Percentiles rank a stretch among this genome's conserved stretches.
Conservation (phyloP, 2,888 invertebrate species). For the Drosophila putrida region DNA sequence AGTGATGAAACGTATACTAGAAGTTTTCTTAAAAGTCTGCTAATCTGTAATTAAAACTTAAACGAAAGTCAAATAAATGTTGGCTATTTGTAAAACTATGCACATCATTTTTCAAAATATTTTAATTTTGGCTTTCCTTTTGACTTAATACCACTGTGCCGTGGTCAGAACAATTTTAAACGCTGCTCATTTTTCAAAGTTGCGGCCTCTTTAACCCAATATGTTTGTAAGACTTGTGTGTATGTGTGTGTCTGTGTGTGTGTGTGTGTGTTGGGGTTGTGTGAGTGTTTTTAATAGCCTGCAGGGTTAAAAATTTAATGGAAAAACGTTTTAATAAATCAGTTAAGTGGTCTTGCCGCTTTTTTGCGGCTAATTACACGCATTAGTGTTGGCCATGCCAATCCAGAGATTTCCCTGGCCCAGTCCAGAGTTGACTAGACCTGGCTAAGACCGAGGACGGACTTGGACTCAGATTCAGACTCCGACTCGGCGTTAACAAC, state of each 20-base stretch:
- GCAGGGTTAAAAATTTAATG: constrained; percentile 81
- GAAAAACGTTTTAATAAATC: constrained; percentile 81
- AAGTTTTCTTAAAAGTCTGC: not conserved
- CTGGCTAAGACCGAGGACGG: not conserved
- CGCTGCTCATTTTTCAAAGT: constrained; percentile 75
- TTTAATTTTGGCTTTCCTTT: not conserved
- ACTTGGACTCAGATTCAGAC: too few relatives aligned
- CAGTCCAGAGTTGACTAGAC: constrained; percentile 1
- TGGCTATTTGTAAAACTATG: not conserved
- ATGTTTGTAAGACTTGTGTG: constrained; percentile 36
- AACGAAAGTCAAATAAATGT: not conserved
- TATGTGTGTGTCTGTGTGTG: constrained; percentile 48
- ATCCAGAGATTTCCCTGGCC: constrained; percentile 20
- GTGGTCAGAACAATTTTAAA: constrained; percentile 70
- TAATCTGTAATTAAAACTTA: not conserved
- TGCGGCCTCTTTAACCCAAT: constrained; percentile 64
- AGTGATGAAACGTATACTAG: too few relatives aligned
- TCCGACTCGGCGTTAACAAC: constrained; percentile 64
- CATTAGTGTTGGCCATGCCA: constrained; percentile 73
- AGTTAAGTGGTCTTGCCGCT: constrained; percentile 82
- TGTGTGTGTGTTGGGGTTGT: constrained; percentile 36
- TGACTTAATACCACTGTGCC: constrained; percentile 53
- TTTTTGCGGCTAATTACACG: constrained; percentile 82
- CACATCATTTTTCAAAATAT: not conserved
- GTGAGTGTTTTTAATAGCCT: constrained; percentile 77